Base-by-base conservation (phyloP, 2,888 invertebrate genomes). In the Pterostichus madidus region DNA sequence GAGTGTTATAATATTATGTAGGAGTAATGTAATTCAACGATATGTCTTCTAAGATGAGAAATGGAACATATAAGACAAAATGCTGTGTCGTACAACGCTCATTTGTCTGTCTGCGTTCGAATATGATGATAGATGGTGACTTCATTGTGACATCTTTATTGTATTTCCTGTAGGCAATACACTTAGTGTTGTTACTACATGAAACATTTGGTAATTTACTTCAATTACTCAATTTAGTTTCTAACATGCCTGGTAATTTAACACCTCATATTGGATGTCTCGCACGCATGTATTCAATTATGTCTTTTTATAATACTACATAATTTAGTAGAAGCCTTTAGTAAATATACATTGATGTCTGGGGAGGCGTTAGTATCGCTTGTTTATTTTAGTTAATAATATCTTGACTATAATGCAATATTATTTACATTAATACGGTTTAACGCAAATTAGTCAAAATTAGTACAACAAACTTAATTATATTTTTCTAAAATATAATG, bases 61-160 rank as follows among this genome's bases (percentile, higher is more conserved):
- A 71, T 71, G 71, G 49, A 49, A 71, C 46, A 49, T 11, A 46
- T 71, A 71, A 46, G 71, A 71, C 46, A 49, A 71, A 71, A 71
- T 71, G 71, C 46, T 39, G 71, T 24, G 24, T 24, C 24, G 46
- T 24, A 15, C 24, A 5, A 71, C 71, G 46, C 71, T 17, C 71
- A 71, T 71, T 71, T 71, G 71, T 71, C 46, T 71, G 24, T 71
- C 24, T 44, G 44, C 17, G 44, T 68, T 44, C 71, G 49, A 71
- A 71, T 71, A 71, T 46, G 44, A 71, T 71, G 71, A 71, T 71
- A 71, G 71, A 71, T 71, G 71, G 46, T 71, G 71, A 71, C 71
- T 46, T 46, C 71, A 71, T 46, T 71, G 71, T 46, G 71, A 71
- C 71, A 71, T 44, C 46, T 71, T 46, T 71, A 71, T 71, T 71